Conservation (phyloP, 2,888 invertebrate species). For the Diachrysia chrysitis region DNA sequence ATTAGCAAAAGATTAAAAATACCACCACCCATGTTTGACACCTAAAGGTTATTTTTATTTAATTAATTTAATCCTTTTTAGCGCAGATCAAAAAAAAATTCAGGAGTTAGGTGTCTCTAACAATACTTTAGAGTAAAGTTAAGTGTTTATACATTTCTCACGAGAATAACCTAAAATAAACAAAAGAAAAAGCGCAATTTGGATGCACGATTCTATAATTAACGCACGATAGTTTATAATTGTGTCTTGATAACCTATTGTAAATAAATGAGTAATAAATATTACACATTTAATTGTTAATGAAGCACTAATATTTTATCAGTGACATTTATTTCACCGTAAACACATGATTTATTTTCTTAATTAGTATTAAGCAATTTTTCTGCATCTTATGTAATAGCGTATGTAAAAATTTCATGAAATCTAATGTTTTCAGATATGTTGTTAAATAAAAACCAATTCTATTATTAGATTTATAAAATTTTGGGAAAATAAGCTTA, state of each 20-base stretch:
- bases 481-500: too few relatives aligned
- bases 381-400: constrained; percentile 14
- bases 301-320: constrained; percentile 17
- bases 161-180: not conserved
- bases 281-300: constrained; percentile 15
- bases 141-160: not conserved
- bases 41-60: too few relatives aligned
- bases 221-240: not conserved
- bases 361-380: constrained; percentile 12
- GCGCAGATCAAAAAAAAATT: not conserved
- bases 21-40: too few relatives aligned
- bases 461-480: too few relatives aligned
- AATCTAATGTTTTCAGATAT: too few relatives aligned
- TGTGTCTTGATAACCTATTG: constrained; percentile 29
- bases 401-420: constrained; percentile 28
- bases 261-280: constrained; percentile 22
- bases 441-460: too few relatives aligned
- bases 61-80: too few relatives aligned
- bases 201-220: not conserved
- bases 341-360: constrained; percentile 14
- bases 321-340: constrained; percentile 27
- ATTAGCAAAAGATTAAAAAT: too few relatives aligned
- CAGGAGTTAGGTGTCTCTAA: not conserved
- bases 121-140: not conserved
- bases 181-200: not conserved